A percentile compares a stretch with the other conserved stretches of the same genome.
Evolutionary conservation across 2,888 invertebrate species (phyloP).

Genomic region (Nowickia ferox): DNA sequence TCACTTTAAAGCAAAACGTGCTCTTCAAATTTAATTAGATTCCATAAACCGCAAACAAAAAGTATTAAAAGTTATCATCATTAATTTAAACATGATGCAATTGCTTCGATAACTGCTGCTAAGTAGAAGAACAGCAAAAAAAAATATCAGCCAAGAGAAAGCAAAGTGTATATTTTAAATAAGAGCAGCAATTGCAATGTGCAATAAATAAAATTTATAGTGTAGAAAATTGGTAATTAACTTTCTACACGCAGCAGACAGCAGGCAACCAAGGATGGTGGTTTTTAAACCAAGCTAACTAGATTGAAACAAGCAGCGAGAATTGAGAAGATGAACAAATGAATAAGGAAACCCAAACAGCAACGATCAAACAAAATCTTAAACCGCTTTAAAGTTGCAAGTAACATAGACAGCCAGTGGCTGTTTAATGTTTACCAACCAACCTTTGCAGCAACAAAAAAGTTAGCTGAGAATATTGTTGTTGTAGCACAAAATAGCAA

Average conservation of each 20-base stretch:
- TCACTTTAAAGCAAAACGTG: conserved; percentile 20
- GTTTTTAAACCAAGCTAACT: conserved; percentile 58
- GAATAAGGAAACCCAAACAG: neutral
- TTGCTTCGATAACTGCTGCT: conserved; percentile 57
- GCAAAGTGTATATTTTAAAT: neutral
- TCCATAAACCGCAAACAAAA: conserved; percentile 23
- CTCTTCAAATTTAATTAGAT: conserved; percentile 45
- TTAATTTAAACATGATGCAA: conserved; percentile 69
- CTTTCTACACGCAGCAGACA: conserved; percentile 70
- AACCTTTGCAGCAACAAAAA: neutral
- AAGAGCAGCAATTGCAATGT: conserved; percentile 71
- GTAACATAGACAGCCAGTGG: conserved; percentile 22
- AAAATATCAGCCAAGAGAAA: neutral
- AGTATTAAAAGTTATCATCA: conserved; percentile 38
- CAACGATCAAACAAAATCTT: conserved; percentile 34
- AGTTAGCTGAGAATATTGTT: conserved; percentile 35
- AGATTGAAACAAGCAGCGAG: conserved; percentile 44
- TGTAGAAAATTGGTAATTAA: conserved; percentile 79
- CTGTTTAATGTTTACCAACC: conserved; percentile 13
- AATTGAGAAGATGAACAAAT: conserved; percentile 7
- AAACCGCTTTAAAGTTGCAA: conserved; percentile 51
- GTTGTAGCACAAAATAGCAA: conserved; percentile 9
- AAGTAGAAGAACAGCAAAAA: conserved; percentile 4
- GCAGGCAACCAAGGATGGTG: conserved; percentile 53
- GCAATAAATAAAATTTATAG: conserved; percentile 79